Percentiles rank a stretch among this genome's conserved stretches.
phyloP scores from a whole-genome alignment of 2,113 vertebrate species.

The Aptenodytes forsteri region DNA sequence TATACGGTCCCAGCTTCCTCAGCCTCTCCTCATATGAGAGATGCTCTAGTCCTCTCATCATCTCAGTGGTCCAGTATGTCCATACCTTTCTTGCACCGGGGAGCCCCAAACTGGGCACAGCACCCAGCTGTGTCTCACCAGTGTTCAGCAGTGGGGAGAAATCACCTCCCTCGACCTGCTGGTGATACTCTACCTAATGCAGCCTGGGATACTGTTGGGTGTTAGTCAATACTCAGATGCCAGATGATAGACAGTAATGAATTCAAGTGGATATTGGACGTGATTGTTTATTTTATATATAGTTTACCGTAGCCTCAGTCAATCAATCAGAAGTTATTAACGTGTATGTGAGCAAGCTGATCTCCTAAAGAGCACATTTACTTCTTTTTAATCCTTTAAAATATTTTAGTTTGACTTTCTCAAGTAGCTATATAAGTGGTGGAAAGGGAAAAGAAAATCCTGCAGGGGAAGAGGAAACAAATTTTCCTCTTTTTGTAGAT shows the following conservation, averaged over 20 bases:
- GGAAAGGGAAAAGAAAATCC: neutral
- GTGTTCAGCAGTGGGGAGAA: no score
- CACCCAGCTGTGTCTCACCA: neutral
- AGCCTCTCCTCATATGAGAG: neutral
- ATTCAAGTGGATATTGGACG: neutral
- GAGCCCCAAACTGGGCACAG: neutral
- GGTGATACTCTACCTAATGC: neutral
- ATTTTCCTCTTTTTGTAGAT: neutral
- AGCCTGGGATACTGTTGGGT: neutral
- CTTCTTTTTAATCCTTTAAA: neutral
- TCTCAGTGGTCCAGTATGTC: neutral
- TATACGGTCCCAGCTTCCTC: neutral
- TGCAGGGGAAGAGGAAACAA: neutral
- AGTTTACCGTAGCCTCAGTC: neutral
- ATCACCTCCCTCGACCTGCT: neutral
- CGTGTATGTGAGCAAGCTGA: fast-evolving
- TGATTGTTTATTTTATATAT: neutral
- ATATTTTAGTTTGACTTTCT: neutral
- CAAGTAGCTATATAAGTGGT: neutral
- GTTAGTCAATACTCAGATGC: neutral
- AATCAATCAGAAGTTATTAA: neutral
- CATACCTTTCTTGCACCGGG: neutral
- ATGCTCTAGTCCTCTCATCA: neutral
- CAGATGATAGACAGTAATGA: neutral
- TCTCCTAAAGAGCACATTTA: neutral